Percentiles rank a stretch among this genome's conserved stretches.
Evolutionary conservation across 1,140 invertebrate species (phyloP).

Genomic region (Bombus pyrosoma): DNA sequence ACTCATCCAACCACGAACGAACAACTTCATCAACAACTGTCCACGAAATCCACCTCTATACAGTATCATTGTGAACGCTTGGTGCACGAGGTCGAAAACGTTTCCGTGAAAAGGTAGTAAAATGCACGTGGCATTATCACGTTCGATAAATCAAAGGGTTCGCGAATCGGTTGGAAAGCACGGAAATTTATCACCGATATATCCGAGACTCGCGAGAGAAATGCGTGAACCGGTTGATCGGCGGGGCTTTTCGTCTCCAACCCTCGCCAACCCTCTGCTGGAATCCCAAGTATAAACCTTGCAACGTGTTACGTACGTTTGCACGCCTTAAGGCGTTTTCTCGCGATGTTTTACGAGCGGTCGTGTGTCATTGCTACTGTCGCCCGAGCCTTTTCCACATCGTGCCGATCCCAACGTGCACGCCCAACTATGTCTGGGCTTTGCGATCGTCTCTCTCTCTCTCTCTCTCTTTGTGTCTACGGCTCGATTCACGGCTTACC

Average conservation of each 20-base stretch:
- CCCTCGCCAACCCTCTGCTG: neutral
- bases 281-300: slow-evolving; percentile 55
- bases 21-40: neutral
- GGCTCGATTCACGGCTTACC: neutral
- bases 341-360: slow-evolving; percentile 67
- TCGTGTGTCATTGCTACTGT: slow-evolving; percentile 67
- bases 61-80: neutral
- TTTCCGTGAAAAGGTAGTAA: neutral
- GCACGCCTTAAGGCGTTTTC: slow-evolving; percentile 59
- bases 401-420: slow-evolving; percentile 3
- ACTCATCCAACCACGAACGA: neutral
- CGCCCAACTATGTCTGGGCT: slow-evolving; percentile 10
- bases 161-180: slow-evolving; percentile 1
- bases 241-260: slow-evolving; percentile 28
- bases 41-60: neutral
- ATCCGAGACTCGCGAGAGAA: neutral
- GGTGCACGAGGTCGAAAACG: neutral
- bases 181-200: slow-evolving; percentile 58
- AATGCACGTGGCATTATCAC: neutral
- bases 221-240: slow-evolving; percentile 51
- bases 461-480: neutral
- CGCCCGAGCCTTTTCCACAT: neutral
- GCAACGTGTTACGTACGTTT: slow-evolving; percentile 26
- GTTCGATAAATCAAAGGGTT: slow-evolving; percentile 6
- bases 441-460: slow-evolving; percentile 33